These are phyloP conservation scores for Anadara kagoshimensis DNA, from an alignment of 1,140 invertebrate species.

Conservation along the genomic window DNA sequence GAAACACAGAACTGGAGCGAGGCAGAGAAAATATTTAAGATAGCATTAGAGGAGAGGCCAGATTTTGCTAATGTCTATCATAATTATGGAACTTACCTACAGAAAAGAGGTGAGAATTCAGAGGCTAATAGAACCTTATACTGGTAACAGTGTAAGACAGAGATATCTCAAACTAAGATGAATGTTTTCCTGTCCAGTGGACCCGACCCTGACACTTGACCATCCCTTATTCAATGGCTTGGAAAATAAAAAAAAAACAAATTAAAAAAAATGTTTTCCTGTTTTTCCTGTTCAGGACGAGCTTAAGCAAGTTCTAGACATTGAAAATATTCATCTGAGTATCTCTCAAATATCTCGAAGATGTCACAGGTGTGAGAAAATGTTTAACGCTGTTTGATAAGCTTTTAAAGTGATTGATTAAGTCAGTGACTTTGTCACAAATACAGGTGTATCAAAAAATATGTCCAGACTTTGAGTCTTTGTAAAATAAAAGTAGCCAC, in stretches of 20 bases:
- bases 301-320: too few species aligned
- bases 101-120: conserved; percentile 67
- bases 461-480: neutral
- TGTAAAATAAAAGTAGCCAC: neutral
- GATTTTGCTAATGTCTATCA: conserved; percentile 69
- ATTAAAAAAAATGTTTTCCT: neutral
- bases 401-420: too few species aligned
- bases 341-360: neutral
- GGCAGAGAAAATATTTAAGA: conserved; percentile 49
- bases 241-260: neutral
- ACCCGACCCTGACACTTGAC: too few species aligned
- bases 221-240: neutral
- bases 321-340: neutral
- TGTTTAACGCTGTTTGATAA: too few species aligned
- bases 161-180: too few species aligned
- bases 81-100: conserved; percentile 73
- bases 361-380: too few species aligned
- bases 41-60: conserved; percentile 49
- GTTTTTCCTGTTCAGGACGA: neutral
- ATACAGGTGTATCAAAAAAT: neutral
- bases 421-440: neutral
- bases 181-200: too few species aligned
- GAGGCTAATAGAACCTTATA: too few species aligned
- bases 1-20: conserved; percentile 39
- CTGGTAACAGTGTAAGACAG: too few species aligned